These are phyloP conservation scores for Regulus satrapa DNA, from an alignment of 2,113 vertebrate species.

Conservation along the genomic window DNA sequence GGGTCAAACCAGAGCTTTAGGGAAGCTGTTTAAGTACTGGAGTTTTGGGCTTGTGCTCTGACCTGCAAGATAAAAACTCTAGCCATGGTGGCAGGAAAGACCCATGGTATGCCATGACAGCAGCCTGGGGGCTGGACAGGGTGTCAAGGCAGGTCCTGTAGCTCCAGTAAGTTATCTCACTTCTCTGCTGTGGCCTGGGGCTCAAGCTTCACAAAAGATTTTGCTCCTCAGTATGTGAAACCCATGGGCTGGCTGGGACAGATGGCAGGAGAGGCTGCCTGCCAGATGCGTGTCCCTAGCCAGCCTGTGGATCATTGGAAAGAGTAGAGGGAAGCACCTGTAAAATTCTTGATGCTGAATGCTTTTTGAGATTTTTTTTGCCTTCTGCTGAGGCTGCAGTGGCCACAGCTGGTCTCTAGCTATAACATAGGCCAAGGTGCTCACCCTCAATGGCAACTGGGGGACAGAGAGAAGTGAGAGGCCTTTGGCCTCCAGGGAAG, in stretches of 20 bases:
- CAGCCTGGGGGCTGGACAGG: fast-evolving
- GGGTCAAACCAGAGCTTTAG: background rate
- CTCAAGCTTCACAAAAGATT: background rate
- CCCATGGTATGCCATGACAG: background rate
- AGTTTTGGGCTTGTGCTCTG: background rate
- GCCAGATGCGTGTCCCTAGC: fast-evolving
- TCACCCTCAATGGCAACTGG: fast-evolving
- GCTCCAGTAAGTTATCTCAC: background rate
- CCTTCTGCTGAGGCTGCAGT: background rate
- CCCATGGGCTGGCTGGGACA: too few species aligned
- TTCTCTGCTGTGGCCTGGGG: background rate
- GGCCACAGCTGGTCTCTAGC: background rate
- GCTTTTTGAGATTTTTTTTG: background rate
- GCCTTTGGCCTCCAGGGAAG: background rate
- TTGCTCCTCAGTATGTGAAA: background rate
- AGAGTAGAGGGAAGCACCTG: background rate
- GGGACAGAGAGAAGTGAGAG: background rate
- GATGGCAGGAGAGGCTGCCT: background rate
- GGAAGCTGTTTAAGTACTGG: background rate
- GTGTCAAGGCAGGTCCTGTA: background rate
- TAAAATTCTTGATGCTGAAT: background rate
- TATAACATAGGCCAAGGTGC: background rate
- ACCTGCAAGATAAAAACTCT: background rate
- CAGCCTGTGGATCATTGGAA: background rate
- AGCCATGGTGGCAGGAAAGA: background rate